Evolutionary conservation across 2,888 invertebrate genomes (phyloP), one percentile per base, ranked within the genome.

Genomic region (Ceriagrion tenellum): DNA sequence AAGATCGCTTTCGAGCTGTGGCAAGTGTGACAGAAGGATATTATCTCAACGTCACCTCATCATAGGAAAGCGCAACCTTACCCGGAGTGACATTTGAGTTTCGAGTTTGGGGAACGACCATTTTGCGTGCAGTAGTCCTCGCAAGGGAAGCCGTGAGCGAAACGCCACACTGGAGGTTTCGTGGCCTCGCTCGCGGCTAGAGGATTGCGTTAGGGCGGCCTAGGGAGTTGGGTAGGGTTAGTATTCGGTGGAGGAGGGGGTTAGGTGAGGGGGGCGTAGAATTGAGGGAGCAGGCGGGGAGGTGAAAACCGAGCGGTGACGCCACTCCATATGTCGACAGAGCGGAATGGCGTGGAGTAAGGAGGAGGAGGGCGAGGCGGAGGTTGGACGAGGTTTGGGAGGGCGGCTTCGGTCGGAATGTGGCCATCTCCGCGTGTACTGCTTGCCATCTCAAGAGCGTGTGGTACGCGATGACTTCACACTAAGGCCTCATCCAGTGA

Each of bases 301-400:
- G 91, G 91, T 91, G 91, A 91, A 81, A 93, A 69, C 93, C 40
- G 63, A 40, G 93, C 93, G 69, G 93, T 93, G 93, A 93, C 93
- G 93, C 93, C 69, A 47, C 93, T 93, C n/a, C n/a, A 47, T 93
- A 47, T 74, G 93, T 59, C 12, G 30, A 55, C 26, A 89, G 26
- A 23, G 40, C 23, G 30, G 89, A 55, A 35, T 20, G 89, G 89
- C 26, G 89, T n/a, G 89, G 13, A 26, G 88, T 8, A 2, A 35
- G 30, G 26, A 6, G 26, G 81, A 81, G 40, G 40, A 47, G 40
- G 40, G 26, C 0, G 89, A 23, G 23, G 23, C 3, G 55, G 89
- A 55, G 13, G 89, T 23, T 55, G 55, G 89, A 81, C 35, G 16
- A 81, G 30, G 81, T 81, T 81, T 35, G 81, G 81, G 81, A 81